Percentiles rank a stretch among this genome's conserved stretches.
Evolutionary conservation across 2,888 invertebrate species (phyloP).

Genomic region (Chalcis sispes): DNA sequence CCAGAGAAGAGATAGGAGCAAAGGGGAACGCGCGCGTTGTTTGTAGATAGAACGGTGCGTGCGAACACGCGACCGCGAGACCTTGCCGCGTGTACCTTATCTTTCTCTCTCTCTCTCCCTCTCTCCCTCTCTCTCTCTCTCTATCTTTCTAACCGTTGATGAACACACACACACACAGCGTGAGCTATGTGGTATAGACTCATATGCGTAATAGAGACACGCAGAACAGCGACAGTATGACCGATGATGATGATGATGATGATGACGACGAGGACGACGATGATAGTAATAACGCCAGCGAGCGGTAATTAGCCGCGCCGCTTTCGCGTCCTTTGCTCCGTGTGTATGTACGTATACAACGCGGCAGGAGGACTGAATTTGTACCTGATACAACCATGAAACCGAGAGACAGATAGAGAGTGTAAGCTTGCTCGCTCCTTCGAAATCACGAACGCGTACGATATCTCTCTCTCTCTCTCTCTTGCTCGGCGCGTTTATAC

Average conservation of each 20-base stretch:
- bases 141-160: no score
- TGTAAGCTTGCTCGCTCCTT: no score
- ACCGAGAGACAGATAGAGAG: neutral
- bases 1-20: neutral
- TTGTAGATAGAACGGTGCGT: no score
- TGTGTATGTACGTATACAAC: conserved; percentile 11
- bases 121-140: no score
- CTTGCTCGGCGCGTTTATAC: neutral
- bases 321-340: neutral
- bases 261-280: conserved; percentile 41
- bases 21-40: neutral
- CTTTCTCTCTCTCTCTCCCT: no score
- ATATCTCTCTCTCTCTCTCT: conserved; percentile 7
- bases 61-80: neutral
- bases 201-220: no score
- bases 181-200: no score
- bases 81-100: conserved; percentile 43
- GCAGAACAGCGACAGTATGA: conserved; percentile 23
- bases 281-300: conserved; percentile 40
- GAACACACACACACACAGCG: no score
- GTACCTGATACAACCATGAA: conserved; percentile 9
- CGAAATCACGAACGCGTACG: conserved; percentile 27
- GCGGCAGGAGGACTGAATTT: conserved; percentile 30
- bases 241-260: conserved; percentile 48
- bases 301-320: conserved; percentile 40